Evolutionary conservation across 2,797 vertebrate species (phyloP).

Genomic region (Pygocentrus nattereri): DNA sequence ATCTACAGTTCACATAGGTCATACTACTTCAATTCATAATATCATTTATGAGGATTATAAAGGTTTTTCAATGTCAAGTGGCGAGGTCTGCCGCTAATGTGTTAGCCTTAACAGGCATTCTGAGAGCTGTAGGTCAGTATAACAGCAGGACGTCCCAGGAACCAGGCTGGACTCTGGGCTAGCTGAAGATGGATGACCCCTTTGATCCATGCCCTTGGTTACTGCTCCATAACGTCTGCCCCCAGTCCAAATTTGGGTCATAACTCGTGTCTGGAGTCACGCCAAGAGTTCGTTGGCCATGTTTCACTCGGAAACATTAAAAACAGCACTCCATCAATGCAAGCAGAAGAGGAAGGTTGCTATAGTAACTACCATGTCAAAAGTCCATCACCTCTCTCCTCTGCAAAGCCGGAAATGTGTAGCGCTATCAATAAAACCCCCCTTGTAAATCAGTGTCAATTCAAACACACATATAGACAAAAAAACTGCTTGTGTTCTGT

Average conservation of each 20-base stretch:
- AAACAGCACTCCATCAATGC: constrained; percentile 48
- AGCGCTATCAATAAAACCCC: constrained; percentile 24
- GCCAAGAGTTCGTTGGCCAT: constrained; percentile 46
- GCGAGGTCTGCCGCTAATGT: constrained; percentile 31
- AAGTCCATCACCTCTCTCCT: constrained; percentile 33
- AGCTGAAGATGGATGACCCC: constrained; percentile 51
- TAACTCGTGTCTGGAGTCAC: constrained; percentile 49
- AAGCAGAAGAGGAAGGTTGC: constrained; percentile 50
- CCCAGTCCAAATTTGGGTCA: constrained; percentile 50
- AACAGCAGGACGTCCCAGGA: constrained; percentile 16
- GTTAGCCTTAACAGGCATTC: constrained; percentile 35
- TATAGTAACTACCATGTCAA: constrained; percentile 54
- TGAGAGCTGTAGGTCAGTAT: not conserved
- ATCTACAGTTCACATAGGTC: constrained; percentile 26
- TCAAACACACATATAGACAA: constrained; percentile 12
- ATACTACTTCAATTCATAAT: constrained; percentile 21
- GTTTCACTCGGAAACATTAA: constrained; percentile 59
- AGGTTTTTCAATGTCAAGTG: too few species aligned
- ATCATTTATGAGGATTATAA: constrained; percentile 28
- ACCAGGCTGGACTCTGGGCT: constrained; percentile 15
- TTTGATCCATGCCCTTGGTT: constrained; percentile 59
- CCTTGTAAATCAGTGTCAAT: constrained; percentile 36
- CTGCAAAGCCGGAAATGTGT: constrained; percentile 35
- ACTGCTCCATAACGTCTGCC: constrained; percentile 35
- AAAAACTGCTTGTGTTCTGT: constrained; percentile 8